Percentiles rank a stretch among this genome's conserved stretches.
These are phyloP conservation scores for Cryptomyrus ogoouensis DNA, from an alignment of 2,113 vertebrate genomes.

Conservation along the genomic window DNA sequence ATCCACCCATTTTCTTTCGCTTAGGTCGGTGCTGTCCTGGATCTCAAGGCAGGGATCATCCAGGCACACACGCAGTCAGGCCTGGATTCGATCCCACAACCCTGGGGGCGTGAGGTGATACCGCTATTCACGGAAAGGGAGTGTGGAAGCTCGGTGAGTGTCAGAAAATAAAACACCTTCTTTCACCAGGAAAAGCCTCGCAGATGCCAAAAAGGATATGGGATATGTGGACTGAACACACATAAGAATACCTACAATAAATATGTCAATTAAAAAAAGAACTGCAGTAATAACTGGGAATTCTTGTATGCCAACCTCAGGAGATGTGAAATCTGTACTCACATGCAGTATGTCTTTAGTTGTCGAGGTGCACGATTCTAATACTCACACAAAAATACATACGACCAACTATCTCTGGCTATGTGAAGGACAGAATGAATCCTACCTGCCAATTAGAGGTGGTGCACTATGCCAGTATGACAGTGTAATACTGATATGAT, in stretches of 20 bases:
- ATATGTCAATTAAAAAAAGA: not conserved
- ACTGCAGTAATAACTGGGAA: not conserved
- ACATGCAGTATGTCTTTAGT: not conserved
- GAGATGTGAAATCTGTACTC: not conserved
- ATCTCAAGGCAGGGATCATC: not conserved
- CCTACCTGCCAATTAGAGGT: not conserved
- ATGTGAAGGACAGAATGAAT: not conserved
- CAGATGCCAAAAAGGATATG: not conserved
- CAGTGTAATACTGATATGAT: not conserved
- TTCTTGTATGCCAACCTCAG: not conserved
- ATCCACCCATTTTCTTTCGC: not conserved
- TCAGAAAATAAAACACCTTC: constrained; percentile 4
- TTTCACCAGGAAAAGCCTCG: not conserved
- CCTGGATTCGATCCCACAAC: not conserved
- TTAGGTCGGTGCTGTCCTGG: not conserved
- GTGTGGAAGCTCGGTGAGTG: not conserved
- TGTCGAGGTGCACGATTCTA: not conserved
- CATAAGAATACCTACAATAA: not conserved
- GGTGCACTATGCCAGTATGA: not conserved
- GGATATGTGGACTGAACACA: not conserved
- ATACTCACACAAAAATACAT: not conserved
- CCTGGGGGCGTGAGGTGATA: not conserved
- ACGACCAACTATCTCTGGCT: not conserved
- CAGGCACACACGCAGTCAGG: not conserved
- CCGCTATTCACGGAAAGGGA: not conserved